These are phyloP conservation scores for Lacerta bilineata DNA, from an alignment of 2,797 vertebrate genomes.

Conservation along the genomic window DNA sequence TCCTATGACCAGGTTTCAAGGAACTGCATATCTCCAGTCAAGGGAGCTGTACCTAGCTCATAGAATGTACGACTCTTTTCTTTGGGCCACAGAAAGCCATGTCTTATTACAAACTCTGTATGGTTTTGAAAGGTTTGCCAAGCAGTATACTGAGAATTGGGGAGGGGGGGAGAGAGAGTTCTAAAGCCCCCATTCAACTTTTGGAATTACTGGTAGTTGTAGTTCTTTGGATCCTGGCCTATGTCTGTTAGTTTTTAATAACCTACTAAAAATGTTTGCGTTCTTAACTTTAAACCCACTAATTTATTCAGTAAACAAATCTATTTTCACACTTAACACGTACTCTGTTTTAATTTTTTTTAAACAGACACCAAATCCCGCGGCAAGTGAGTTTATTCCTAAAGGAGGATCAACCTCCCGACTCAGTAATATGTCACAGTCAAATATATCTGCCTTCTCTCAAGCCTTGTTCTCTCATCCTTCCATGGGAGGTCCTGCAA, in stretches of 20 bases:
- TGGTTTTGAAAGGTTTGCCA: not conserved
- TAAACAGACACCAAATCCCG: conserved; percentile 94
- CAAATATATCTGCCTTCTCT: conserved; percentile 93
- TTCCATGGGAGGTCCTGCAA: conserved; percentile 89
- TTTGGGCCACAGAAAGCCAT: not conserved
- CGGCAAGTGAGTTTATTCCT: conserved; percentile 98
- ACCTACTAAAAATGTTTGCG: not conserved
- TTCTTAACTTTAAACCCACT: not conserved
- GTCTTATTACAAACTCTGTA: not conserved
- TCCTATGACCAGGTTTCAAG: not conserved
- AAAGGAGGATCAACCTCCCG: conserved; percentile 93
- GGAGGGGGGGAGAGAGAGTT: not conserved
- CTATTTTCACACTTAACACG: conserved; percentile 59
- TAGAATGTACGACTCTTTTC: not conserved
- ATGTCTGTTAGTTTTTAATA: not conserved
- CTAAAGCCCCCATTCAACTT: not conserved
- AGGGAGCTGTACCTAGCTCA: not conserved
- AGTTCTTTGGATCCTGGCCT: not conserved
- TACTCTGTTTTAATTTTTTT: conserved; percentile 75
- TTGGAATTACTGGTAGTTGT: not conserved
- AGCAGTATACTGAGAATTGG: not conserved
- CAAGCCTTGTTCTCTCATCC: conserved; percentile 95
- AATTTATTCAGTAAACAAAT: not conserved
- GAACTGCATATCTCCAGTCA: not conserved
- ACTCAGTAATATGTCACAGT: conserved; percentile 93